These are phyloP conservation scores for Eupithecia exiguata DNA, from an alignment of 2,888 invertebrate species.

Conservation along the genomic window DNA sequence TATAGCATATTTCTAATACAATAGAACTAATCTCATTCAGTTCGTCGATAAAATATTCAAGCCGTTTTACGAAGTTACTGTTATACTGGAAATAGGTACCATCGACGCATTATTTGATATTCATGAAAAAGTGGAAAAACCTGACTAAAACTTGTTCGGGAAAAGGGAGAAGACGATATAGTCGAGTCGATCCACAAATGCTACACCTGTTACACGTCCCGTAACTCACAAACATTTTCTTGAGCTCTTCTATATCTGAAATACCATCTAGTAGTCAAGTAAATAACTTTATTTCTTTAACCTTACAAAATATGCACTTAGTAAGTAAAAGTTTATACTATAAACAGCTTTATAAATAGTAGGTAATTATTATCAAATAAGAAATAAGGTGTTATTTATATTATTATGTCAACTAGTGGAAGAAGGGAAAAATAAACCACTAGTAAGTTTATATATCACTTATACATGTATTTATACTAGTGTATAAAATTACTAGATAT, in stretches of 20 bases:
- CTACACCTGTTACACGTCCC: constrained; percentile 57
- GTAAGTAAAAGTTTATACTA: no score
- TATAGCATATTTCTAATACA: neutral
- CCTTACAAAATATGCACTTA: no score
- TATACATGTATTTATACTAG: no score
- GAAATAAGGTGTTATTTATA: no score
- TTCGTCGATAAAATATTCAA: neutral
- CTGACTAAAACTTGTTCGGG: constrained; percentile 12
- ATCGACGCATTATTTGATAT: constrained; percentile 5
- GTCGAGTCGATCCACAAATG: constrained; percentile 44
- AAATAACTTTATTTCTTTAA: no score
- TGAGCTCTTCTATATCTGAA: constrained; percentile 34
- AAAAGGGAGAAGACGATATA: constrained; percentile 49
- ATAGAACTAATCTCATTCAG: neutral
- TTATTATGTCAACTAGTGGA: no score
- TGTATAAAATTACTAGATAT: no score
- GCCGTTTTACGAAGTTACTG: neutral
- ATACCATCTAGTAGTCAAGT: constrained; percentile 44
- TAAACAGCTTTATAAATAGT: no score
- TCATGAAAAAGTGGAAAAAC: constrained; percentile 17
- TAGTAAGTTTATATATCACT: no score
- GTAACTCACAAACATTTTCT: constrained; percentile 49
- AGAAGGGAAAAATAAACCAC: no score
- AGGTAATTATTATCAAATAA: no score
- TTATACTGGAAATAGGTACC: neutral